Conservation (phyloP, 2,797 vertebrate species). For the Luscinia megarhynchos region DNA sequence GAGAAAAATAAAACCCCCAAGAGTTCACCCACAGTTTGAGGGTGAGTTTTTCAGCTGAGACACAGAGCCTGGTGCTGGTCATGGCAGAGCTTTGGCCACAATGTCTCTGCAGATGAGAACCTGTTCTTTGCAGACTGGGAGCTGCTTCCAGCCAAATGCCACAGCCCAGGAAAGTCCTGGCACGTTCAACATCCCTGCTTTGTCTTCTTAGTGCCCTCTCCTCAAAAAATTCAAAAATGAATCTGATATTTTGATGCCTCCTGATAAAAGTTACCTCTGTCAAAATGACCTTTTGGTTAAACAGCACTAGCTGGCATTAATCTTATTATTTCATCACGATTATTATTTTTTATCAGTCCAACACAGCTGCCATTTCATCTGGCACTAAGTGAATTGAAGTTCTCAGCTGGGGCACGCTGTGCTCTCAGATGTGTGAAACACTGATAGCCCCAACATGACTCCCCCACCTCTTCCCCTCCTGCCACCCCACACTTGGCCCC, state of each 20-base stretch:
- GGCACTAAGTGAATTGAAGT: conserved; percentile 66
- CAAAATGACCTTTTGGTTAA: conserved; percentile 62
- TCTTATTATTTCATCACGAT: conserved; percentile 50
- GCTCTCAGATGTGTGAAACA: conserved; percentile 38
- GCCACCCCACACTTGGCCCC: neutral
- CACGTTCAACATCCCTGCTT: neutral
- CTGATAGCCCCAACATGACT: conserved; percentile 15
- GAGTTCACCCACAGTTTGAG: neutral
- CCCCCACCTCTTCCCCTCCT: conserved; percentile 20
- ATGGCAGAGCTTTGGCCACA: rapidly evolving
- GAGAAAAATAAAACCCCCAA: neutral
- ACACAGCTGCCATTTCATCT: conserved; percentile 59
- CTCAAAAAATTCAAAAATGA: neutral
- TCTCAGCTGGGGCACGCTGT: conserved; percentile 46
- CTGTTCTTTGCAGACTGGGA: neutral
- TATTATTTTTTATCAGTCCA: conserved; percentile 49
- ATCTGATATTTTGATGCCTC: conserved; percentile 22
- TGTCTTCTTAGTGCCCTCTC: neutral
- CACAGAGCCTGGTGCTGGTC: neutral
- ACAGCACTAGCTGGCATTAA: conserved; percentile 54
- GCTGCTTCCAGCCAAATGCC: neutral
- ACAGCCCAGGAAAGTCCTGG: neutral
- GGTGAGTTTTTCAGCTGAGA: neutral
- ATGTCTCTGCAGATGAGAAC: neutral
- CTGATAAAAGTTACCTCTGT: conserved; percentile 31